phyloP scores from a whole-genome alignment of 2,113 vertebrate species.

The Hoplias malabaricus region DNA sequence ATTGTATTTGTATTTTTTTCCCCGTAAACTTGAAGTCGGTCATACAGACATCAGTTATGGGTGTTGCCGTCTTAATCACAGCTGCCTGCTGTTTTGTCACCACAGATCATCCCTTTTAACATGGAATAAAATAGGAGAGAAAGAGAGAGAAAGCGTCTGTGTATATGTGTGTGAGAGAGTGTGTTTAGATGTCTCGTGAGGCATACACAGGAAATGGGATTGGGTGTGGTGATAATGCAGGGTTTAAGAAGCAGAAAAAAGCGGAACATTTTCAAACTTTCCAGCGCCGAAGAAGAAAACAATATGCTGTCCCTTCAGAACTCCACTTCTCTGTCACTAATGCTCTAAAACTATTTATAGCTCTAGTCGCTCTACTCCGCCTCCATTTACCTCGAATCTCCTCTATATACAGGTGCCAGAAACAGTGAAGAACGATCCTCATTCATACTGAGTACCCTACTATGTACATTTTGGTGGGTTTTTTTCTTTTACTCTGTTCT shows the following conservation, averaged over 20 bases:
- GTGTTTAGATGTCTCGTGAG: slow-evolving; percentile 43
- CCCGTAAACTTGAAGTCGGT: not conserved
- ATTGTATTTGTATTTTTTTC: not conserved
- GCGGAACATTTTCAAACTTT: slow-evolving; percentile 29
- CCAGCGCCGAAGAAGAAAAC: not conserved
- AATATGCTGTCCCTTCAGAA: not conserved
- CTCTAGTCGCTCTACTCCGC: not conserved
- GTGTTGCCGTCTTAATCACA: not conserved
- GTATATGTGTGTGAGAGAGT: slow-evolving; percentile 6
- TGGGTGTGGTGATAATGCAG: slow-evolving; percentile 45
- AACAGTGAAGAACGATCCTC: too few species aligned
- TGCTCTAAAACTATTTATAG: not conserved
- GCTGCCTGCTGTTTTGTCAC: slow-evolving; percentile 3
- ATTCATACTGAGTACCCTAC: not conserved
- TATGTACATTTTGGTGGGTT: not conserved
- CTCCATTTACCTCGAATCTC: not conserved
- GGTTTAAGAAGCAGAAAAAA: slow-evolving; percentile 39
- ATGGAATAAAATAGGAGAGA: slow-evolving; percentile 27
- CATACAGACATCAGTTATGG: not conserved
- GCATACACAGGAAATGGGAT: slow-evolving; percentile 47
- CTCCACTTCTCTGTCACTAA: not conserved
- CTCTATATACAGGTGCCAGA: not conserved
- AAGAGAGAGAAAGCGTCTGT: slow-evolving; percentile 17
- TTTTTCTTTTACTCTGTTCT: not conserved
- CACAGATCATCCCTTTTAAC: slow-evolving; percentile 21